Percentiles rank a stretch among this genome's conserved stretches.
Conservation (phyloP, 2,113 vertebrate species). For the Perognathus longimembris region DNA sequence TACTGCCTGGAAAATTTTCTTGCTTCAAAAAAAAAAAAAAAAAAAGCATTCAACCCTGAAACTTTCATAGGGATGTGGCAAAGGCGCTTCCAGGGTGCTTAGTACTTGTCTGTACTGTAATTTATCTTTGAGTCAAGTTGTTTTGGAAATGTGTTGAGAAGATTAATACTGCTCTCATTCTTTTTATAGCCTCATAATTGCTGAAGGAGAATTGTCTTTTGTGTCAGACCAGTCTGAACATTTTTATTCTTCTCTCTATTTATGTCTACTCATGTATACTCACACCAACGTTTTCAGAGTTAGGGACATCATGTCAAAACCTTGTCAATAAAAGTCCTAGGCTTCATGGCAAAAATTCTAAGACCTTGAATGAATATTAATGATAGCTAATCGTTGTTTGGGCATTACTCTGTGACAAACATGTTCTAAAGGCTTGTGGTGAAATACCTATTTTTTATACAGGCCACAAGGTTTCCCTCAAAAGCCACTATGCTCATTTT, state of each 20-base stretch:
- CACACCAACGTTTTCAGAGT: conserved; percentile 34
- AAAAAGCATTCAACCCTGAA: conserved; percentile 61
- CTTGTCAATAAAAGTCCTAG: conserved; percentile 43
- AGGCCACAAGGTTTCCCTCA: neutral
- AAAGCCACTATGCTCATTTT: neutral
- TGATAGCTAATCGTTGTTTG: neutral
- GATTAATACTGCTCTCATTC: conserved; percentile 47
- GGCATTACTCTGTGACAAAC: neutral
- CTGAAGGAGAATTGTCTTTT: conserved; percentile 70
- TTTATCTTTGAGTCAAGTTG: conserved; percentile 75
- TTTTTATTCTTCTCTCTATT: conserved; percentile 66
- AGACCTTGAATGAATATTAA: neutral
- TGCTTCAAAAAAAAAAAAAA: conserved; percentile 31
- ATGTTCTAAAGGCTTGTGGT: neutral
- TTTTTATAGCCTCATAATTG: conserved; percentile 78
- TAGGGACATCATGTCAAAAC: conserved; percentile 42
- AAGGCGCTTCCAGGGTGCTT: conserved; percentile 48
- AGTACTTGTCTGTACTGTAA: conserved; percentile 66
- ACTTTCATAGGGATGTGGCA: conserved; percentile 68
- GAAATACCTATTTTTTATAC: neutral
- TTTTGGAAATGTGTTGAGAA: conserved; percentile 69
- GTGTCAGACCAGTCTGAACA: conserved; percentile 61
- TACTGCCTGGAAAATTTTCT: conserved; percentile 71
- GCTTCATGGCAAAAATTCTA: conserved; percentile 34
- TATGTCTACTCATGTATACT: conserved; percentile 42